Conservation (phyloP, 2,888 invertebrate species). For the Dasysyrphus albostriatus region DNA sequence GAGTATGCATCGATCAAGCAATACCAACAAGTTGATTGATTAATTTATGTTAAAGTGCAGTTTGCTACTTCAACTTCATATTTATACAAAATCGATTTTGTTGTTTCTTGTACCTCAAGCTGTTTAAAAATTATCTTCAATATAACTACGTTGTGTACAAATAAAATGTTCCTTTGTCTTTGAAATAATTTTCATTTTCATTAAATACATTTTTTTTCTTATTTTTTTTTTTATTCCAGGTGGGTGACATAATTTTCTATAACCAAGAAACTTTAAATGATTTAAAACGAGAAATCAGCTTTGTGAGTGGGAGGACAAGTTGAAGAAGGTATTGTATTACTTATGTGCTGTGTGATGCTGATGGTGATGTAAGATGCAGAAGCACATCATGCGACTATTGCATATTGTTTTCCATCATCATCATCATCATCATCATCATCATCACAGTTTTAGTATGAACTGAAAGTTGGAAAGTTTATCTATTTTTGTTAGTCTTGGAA, state of each 20-base stretch:
- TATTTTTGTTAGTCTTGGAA: not conserved
- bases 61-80: conserved; percentile 16
- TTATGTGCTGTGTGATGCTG: conserved; percentile 1
- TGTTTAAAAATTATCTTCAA: conserved; percentile 24
- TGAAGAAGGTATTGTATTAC: conserved; percentile 17
- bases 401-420: conserved; percentile 50
- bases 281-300: conserved; percentile 37
- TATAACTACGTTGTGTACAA: not conserved
- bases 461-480: conserved; percentile 66
- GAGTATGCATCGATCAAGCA: not conserved
- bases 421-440: not conserved
- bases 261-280: conserved; percentile 17
- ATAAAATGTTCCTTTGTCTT: conserved; percentile 13
- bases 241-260: conserved; percentile 67
- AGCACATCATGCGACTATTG: conserved; percentile 2
- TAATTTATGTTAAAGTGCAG: conserved; percentile 11
- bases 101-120: conserved; percentile 7
- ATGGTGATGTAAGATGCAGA: conserved; percentile 5
- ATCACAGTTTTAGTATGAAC: conserved; percentile 7
- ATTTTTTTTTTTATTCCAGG: conserved; percentile 61
- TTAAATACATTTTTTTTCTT: conserved; percentile 9
- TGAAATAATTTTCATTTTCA: conserved; percentile 9
- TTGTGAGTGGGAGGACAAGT: conserved; percentile 50
- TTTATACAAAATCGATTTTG: not conserved
- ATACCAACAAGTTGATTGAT: conserved; percentile 47